Conservation (phyloP, 2,113 vertebrate genomes). For the Alectura lathami region DNA sequence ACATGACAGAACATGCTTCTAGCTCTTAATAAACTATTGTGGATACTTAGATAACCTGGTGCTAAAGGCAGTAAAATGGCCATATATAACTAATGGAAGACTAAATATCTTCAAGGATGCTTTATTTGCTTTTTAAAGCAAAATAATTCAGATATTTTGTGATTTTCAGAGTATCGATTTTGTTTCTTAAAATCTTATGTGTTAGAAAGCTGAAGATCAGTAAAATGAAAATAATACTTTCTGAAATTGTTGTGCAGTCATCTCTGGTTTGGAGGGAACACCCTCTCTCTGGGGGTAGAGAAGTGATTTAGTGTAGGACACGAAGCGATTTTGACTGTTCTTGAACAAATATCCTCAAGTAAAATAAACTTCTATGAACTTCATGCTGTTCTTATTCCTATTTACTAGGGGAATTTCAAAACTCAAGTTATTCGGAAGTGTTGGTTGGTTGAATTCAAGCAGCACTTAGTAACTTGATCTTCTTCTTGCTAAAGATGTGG, state of each 20-base stretch:
- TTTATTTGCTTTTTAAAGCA: neutral
- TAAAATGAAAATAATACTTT: constrained; percentile 5
- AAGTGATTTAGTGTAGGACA: neutral
- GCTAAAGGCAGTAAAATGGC: neutral
- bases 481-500: neutral
- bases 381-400: neutral
- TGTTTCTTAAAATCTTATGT: neutral
- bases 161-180: neutral
- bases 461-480: neutral
- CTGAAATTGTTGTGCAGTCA: neutral
- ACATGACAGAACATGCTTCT: neutral
- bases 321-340: constrained; percentile 3
- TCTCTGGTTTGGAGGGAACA: constrained; percentile 38
- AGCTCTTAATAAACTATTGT: neutral
- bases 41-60: neutral
- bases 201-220: neutral
- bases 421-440: neutral
- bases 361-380: constrained; percentile 25
- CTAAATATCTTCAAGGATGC: neutral
- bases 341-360: neutral
- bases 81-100: neutral
- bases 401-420: neutral
- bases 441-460: neutral
- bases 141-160: neutral
- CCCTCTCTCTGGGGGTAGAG: constrained; percentile 46